A percentile compares a stretch with the other conserved stretches of the same genome.
phyloP scores from a whole-genome alignment of 2,888 invertebrate genomes.

The Halictus ligatus region DNA sequence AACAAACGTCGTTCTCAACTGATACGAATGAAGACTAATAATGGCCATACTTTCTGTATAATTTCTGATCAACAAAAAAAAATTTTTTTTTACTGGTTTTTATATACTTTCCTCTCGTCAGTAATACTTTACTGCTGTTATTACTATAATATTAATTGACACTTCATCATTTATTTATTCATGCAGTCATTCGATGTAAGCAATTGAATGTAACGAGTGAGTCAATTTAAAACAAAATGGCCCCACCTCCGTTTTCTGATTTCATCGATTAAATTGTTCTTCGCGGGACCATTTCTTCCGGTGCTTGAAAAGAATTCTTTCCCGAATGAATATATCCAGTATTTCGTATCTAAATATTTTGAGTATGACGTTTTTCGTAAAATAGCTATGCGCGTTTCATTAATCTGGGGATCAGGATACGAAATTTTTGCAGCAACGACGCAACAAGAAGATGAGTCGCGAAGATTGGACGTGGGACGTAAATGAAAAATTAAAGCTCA shows the following conservation, averaged over 20 bases:
- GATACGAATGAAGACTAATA: background rate
- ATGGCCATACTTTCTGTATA: background rate
- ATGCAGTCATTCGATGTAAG: too few relatives aligned
- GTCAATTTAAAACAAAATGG: background rate
- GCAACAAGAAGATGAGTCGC: background rate
- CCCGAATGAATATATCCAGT: background rate
- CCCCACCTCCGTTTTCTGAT: too few relatives aligned
- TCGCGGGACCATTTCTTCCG: background rate
- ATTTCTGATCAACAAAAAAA: too few relatives aligned
- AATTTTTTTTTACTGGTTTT: too few relatives aligned
- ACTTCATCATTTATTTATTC: background rate
- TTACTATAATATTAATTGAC: background rate
- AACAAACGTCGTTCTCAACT: background rate
- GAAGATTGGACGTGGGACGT: background rate
- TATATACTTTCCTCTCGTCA: background rate
- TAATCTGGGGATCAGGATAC: background rate
- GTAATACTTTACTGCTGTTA: background rate
- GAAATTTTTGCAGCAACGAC: background rate
- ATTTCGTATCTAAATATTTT: background rate
- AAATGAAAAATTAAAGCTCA: background rate
- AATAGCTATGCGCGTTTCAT: background rate
- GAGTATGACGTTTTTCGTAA: too few relatives aligned
- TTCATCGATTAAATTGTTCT: too few relatives aligned
- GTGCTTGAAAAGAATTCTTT: background rate
- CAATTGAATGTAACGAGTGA: background rate